Percentiles rank a stretch among this genome's conserved stretches.
Conservation (phyloP, 1,140 invertebrate genomes). For the Panonychus citri region DNA sequence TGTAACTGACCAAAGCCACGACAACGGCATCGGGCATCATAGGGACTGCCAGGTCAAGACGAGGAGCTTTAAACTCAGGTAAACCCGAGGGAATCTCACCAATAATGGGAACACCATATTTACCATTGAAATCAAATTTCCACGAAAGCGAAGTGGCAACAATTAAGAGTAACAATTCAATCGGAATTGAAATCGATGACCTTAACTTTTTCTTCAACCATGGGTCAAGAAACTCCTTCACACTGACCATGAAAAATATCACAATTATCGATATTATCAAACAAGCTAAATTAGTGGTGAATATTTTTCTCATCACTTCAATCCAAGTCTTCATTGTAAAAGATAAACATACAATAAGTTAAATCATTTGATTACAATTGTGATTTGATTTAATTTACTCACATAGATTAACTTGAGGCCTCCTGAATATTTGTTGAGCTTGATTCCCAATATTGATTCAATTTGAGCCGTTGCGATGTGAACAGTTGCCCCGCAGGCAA, state of each 20-base stretch:
- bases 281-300: background rate
- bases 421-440: background rate
- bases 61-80: conserved; percentile 27
- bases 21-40: conserved; percentile 25
- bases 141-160: background rate
- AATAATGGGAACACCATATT: conserved; percentile 6
- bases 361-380: background rate
- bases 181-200: background rate
- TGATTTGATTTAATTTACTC: background rate
- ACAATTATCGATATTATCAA: background rate
- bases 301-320: background rate
- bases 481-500: conserved; percentile 27
- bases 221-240: background rate
- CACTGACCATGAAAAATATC: background rate
- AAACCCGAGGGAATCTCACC: background rate
- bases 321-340: background rate
- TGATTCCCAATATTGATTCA: conserved; percentile 24
- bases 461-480: conserved; percentile 24
- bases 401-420: background rate
- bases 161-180: background rate
- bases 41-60: conserved; percentile 12
- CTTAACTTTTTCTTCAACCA: background rate
- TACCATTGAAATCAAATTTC: background rate
- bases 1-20: conserved; percentile 54
- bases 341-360: background rate